Base-by-base conservation (phyloP, 2,888 invertebrate species). In the Orthosia gothica region DNA sequence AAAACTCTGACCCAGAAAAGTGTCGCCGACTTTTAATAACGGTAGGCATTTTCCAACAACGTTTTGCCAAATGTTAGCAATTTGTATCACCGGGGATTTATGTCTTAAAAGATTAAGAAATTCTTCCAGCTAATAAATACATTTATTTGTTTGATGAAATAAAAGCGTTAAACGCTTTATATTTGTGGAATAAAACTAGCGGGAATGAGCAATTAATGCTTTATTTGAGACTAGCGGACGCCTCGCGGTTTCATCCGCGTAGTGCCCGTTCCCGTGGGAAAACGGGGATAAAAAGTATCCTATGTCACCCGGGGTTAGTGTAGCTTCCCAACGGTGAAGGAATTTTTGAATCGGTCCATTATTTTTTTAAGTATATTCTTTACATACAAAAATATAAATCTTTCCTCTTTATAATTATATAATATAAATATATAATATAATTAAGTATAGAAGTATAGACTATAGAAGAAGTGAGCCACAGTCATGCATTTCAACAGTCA, bases 11-110 rank as follows among this genome's bases (percentile, higher is more conserved):
- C 84, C 86, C 65, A 85, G 67, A 83, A 80, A 85, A 67, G 80
- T 80, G 86, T 83, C 77, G 57, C 69, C 62, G 83, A 84, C 84
- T 83, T 75, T 71, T 85, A 76, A 74, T 83, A 83, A 69, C 69
- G 47, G 71, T 75, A 55, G 49, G 59, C 64, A 76, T 59, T 74
- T 65, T 68, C 49, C 26, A 59, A 78, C 72, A 82, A 62, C 74
- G 64, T 82, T 77, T 70, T 70, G 73, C 77, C 80, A 85, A 80
- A 68, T 80, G 59, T 58, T 80, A 71, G 78, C 82, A 82, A 82
- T 80, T 82, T 82, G 61, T 65, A 58, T 77, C 64, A 66, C 32
- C 16, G 45, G 23, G 71, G 57, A 82, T 82, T 71, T 80, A 64
- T 65, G 15, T 49, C 52, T 58, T 82, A 68, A 64, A 65, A 71